Base-by-base conservation (phyloP, 2,113 vertebrate genomes). In the Parus major region DNA sequence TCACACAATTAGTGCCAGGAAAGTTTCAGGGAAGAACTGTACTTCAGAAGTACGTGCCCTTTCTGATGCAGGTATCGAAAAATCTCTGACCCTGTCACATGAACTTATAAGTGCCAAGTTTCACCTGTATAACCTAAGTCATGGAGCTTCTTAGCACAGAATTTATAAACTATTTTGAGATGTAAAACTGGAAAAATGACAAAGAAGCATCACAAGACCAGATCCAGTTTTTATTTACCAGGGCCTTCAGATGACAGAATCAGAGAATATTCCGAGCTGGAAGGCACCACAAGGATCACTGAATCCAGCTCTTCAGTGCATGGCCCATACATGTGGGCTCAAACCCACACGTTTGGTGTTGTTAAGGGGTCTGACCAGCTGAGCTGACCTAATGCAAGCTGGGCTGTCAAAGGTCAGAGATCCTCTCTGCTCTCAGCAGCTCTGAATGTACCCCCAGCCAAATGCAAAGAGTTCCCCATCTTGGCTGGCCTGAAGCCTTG, bases 381-480 rank as follows among this genome's bases (percentile, higher is more conserved):
- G 83, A 68, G 36, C 44, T 76, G 35, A 59, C 63, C 23, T 68
- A 33, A 10, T 65, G 14, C n/a, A 73, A 64, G 12, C 2, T 56
- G 50, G 22, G 33, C 39, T 66, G 11, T 47, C 41, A 66, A 33
- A 81, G 18, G 19, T n/a, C 42, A 20, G 1, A 1, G 55, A 70
- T 63, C 41, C 41, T 29, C 23, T 80, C 49, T 72, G 19, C 25
- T 82, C 63, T 41, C 28, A 88, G 44, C 66, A 95, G 18, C 16
- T 90, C 36, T 61, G 56, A 70, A 52, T 44, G 15, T 55, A 10
- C 3, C 53, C 36, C 52, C 52, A 46, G 33, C 10, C 46, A 80
- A 42, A 46, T 10, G 28, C 56, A 90, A 90, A 71, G n/a, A 1
- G 0, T 28, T 44, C 41, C 19, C 55, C 0, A 0, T 19, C 44